Conservation (phyloP, 2,888 invertebrate genomes). For the Venusia cambrica region DNA sequence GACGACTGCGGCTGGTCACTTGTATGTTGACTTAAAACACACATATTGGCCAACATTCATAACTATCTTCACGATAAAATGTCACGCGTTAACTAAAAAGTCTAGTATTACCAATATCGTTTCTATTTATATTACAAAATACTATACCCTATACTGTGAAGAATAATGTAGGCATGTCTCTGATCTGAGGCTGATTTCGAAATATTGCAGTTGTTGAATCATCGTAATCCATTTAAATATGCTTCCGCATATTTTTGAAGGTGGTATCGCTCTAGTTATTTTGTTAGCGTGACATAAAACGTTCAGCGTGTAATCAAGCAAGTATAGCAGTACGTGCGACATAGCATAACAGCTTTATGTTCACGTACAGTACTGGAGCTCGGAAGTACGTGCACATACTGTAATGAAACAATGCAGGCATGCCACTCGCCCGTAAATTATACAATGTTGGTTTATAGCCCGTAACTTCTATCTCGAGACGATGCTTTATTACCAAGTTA, state of each 20-base stretch:
- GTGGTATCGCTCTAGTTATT: too few species aligned
- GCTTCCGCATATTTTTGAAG: too few species aligned
- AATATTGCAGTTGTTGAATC: too few species aligned
- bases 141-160: too few species aligned
- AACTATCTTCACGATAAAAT: too few species aligned
- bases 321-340: conserved; percentile 22
- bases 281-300: conserved; percentile 5
- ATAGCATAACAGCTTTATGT: conserved; percentile 27
- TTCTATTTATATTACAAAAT: too few species aligned
- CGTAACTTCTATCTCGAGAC: conserved; percentile 49
- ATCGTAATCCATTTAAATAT: too few species aligned
- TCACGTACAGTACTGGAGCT: conserved; percentile 22
- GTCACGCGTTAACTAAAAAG: too few species aligned
- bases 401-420: conserved; percentile 55
- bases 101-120: conserved; percentile 1
- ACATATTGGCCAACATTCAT: too few species aligned
- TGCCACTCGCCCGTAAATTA: conserved; percentile 32
- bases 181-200: too few species aligned
- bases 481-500: conserved; percentile 27
- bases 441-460: conserved; percentile 48
- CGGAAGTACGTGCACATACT: conserved; percentile 31
- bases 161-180: too few species aligned
- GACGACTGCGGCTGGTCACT: conserved; percentile 22
- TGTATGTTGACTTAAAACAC: conserved; percentile 13
- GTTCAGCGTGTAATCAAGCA: conserved; percentile 9